A percentile compares a stretch with the other conserved stretches of the same genome.
Evolutionary conservation across 2,888 invertebrate genomes (phyloP).

Genomic region (Aporophyla lueneburgensis): DNA sequence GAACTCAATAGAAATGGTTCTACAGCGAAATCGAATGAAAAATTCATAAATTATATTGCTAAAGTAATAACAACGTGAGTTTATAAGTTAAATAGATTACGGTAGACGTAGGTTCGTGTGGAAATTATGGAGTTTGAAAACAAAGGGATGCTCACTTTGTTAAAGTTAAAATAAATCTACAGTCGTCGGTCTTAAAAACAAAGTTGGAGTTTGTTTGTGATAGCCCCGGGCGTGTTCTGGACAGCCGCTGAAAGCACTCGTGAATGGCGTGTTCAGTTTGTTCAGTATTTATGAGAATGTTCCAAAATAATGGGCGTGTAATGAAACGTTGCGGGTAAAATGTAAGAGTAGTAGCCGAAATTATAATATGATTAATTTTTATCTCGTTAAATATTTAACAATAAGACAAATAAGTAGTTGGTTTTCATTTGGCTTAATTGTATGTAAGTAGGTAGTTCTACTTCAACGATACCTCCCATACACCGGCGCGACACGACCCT

Average conservation of each 20-base stretch:
- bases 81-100: conserved; percentile 58
- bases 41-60: conserved; percentile 60
- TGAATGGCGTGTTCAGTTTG: conserved; percentile 53
- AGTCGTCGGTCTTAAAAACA: conserved; percentile 76
- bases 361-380: conserved; percentile 34
- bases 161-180: conserved; percentile 74
- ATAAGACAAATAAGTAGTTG: conserved; percentile 3
- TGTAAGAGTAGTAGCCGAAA: conserved; percentile 36
- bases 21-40: conserved; percentile 61
- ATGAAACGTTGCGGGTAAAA: conserved; percentile 44
- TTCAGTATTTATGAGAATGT: conserved; percentile 32
- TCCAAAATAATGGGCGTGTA: conserved; percentile 46
- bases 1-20: conserved; percentile 63
- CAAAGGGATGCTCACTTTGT: conserved; percentile 70
- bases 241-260: conserved; percentile 59
- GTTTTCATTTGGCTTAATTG: background rate
- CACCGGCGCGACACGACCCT: too few species aligned
- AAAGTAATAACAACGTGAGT: conserved; percentile 52
- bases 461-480: background rate
- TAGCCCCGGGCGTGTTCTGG: conserved; percentile 65
- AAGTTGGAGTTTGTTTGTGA: conserved; percentile 74
- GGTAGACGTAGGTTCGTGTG: conserved; percentile 65
- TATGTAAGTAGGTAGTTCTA: background rate
- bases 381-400: conserved; percentile 3
- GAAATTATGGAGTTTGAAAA: conserved; percentile 70